phyloP scores from a whole-genome alignment of 2,113 vertebrate genomes.

The Scomber japonicus region DNA sequence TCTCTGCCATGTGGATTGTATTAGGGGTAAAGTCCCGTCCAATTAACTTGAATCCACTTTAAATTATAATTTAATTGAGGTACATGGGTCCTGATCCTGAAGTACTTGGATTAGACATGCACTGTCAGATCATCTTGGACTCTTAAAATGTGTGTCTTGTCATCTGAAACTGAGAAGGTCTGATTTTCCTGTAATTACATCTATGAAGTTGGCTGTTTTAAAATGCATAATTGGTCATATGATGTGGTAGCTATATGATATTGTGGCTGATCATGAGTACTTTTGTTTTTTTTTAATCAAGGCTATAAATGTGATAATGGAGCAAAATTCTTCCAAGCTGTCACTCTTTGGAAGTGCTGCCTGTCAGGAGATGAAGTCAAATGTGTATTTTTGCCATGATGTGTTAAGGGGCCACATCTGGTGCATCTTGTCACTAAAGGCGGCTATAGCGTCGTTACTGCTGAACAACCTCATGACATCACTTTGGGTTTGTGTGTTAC shows the following conservation, averaged over 20 bases:
- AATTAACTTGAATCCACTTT: conserved; percentile 40
- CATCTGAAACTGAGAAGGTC: not conserved
- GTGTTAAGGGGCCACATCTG: conserved; percentile 38
- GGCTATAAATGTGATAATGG: not conserved
- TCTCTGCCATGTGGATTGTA: not conserved
- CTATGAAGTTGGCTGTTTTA: no score
- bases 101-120: conserved; percentile 20
- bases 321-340: not conserved
- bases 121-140: not conserved
- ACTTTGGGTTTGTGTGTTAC: not conserved
- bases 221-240: not conserved
- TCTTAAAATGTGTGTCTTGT: not conserved
- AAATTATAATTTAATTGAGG: conserved; percentile 48
- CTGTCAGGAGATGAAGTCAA: not conserved
- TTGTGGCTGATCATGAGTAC: not conserved
- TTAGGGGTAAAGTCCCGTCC: conserved; percentile 1
- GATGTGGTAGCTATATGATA: not conserved
- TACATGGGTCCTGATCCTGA: conserved; percentile 30
- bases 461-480: conserved; percentile 21
- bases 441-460: conserved; percentile 14
- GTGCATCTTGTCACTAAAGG: conserved; percentile 39
- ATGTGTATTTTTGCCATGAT: conserved; percentile 40
- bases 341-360: not conserved
- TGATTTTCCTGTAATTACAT: no score
- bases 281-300: not conserved